These are phyloP conservation scores for Pollenia angustigena DNA, from an alignment of 2,888 invertebrate species.

Conservation along the genomic window DNA sequence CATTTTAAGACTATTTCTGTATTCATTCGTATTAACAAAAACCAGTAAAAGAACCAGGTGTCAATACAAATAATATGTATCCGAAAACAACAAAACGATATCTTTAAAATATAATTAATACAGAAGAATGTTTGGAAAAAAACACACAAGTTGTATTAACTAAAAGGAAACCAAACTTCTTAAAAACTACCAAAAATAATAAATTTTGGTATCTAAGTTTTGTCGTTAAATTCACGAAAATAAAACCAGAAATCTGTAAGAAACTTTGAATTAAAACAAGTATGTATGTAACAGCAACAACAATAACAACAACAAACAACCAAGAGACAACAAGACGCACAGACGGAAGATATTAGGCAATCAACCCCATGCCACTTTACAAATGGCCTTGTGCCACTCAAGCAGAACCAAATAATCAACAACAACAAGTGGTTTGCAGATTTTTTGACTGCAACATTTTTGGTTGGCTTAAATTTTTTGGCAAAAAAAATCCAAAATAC, in stretches of 20 bases:
- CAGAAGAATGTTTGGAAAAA: conserved; percentile 3
- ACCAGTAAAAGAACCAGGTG: conserved; percentile 51
- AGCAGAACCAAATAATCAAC: conserved; percentile 64
- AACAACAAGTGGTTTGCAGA: conserved; percentile 33
- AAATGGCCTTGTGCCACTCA: conserved; percentile 73
- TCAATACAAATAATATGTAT: conserved; percentile 5
- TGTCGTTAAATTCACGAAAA: conserved; percentile 7
- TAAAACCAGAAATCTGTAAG: conserved; percentile 59
- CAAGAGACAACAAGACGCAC: conserved; percentile 39
- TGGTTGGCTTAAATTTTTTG: conserved; percentile 45
- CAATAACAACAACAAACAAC: conserved; percentile 13
- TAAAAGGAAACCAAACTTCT: conserved; percentile 47
- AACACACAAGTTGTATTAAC: neutral
- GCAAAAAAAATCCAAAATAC: conserved; percentile 33
- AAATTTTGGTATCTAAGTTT: neutral
- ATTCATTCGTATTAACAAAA: neutral
- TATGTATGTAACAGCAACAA: neutral
- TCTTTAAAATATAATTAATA: conserved; percentile 12
- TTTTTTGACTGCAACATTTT: conserved; percentile 53
- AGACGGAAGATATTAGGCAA: conserved; percentile 59
- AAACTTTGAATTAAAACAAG: conserved; percentile 51
- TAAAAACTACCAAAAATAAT: conserved; percentile 52
- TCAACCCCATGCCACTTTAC: conserved; percentile 66
- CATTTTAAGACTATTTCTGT: neutral
- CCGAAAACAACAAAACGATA: conserved; percentile 24